Conservation (phyloP, 2,888 invertebrate genomes). For the Hydriomena furcata region DNA sequence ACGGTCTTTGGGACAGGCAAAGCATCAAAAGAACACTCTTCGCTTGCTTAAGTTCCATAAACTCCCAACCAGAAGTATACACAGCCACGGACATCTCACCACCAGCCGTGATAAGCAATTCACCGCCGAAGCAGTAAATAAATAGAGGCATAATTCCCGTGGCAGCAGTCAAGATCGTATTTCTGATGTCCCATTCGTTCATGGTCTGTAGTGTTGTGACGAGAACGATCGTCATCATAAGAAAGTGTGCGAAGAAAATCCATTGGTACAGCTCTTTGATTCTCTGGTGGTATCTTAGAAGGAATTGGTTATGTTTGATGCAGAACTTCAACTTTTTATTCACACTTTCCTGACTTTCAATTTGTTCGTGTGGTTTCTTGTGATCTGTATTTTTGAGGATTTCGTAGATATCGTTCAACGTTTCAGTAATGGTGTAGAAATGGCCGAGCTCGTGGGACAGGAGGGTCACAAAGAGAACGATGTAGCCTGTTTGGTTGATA, state of each 20-base stretch:
- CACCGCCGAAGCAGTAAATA: constrained; percentile 64
- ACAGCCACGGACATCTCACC: constrained; percentile 47
- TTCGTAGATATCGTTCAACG: constrained; percentile 44
- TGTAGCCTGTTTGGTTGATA: constrained; percentile 63
- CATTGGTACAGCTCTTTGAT: constrained; percentile 49
- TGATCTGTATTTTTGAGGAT: constrained; percentile 23
- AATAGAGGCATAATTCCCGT: constrained; percentile 58
- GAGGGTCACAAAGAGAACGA: constrained; percentile 55
- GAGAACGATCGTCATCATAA: constrained; percentile 58
- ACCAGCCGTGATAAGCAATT: constrained; percentile 53
- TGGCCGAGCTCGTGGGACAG: constrained; percentile 59
- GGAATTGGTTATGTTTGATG: constrained; percentile 57
- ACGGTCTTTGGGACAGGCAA: constrained; percentile 49
- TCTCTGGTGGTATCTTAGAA: constrained; percentile 49
- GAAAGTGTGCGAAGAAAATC: constrained; percentile 58
- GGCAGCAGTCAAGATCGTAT: constrained; percentile 53
- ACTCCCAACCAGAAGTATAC: constrained; percentile 59
- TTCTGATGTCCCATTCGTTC: constrained; percentile 56
- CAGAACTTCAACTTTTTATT: constrained; percentile 51
- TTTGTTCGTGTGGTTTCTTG: not conserved
- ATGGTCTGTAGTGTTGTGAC: constrained; percentile 62
- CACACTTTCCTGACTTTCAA: constrained; percentile 29
- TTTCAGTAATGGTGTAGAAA: constrained; percentile 55
- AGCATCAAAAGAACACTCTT: constrained; percentile 49
- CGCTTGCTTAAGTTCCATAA: constrained; percentile 53